These are phyloP conservation scores for Tetraneura akinire DNA, from an alignment of 1,140 invertebrate genomes.

Conservation along the genomic window DNA sequence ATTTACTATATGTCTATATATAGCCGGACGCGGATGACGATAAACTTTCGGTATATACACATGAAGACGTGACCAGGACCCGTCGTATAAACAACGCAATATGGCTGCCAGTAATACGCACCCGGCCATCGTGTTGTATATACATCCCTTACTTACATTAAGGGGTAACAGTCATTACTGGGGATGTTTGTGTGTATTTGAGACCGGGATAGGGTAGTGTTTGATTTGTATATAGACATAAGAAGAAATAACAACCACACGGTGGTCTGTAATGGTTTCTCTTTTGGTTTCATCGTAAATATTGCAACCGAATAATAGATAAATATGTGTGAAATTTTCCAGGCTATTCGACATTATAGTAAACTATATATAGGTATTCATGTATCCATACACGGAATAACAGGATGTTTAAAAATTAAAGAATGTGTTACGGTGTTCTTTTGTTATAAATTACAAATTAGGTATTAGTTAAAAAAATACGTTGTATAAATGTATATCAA, in stretches of 20 bases:
- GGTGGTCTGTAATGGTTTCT: background rate
- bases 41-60: slow-evolving; percentile 12
- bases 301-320: background rate
- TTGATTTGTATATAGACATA: slow-evolving; percentile 10
- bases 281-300: slow-evolving; percentile 16
- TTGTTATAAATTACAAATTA: no score
- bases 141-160: background rate
- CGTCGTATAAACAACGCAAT: slow-evolving; percentile 21
- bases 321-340: slow-evolving; percentile 2
- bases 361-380: no score
- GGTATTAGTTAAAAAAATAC: no score
- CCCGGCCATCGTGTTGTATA: background rate
- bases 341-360: no score
- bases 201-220: background rate
- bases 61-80: background rate
- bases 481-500: no score
- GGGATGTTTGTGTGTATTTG: background rate
- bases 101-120: background rate
- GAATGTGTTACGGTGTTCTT: no score
- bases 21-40: background rate
- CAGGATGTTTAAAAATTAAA: no score
- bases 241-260: no score
- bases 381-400: no score
- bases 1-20: no score
- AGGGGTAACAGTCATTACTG: background rate